These are phyloP conservation scores for Aeoliscus strigatus DNA, from an alignment of 2,797 vertebrate species.

Conservation along the genomic window DNA sequence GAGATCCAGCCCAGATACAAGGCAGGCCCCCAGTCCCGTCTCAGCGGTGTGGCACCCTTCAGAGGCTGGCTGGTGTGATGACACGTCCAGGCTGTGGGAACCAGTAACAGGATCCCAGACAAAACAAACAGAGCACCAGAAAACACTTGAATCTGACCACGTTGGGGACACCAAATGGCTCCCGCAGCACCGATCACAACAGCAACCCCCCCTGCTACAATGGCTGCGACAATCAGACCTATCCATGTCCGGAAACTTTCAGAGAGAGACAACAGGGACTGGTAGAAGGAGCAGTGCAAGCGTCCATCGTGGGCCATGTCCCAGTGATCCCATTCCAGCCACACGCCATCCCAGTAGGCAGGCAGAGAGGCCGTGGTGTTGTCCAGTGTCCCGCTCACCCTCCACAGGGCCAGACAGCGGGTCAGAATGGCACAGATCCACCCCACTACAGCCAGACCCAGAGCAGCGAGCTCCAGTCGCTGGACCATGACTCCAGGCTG, in stretches of 20 bases:
- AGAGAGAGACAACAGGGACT: conserved; percentile 82
- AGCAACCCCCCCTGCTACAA: conserved; percentile 76
- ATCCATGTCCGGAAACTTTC: conserved; percentile 86
- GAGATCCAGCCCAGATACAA: conserved; percentile 89
- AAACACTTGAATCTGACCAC: conserved; percentile 76
- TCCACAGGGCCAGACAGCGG: conserved; percentile 88
- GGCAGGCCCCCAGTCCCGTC: conserved; percentile 81
- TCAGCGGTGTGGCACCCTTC: conserved; percentile 77
- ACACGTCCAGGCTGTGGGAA: conserved; percentile 87
- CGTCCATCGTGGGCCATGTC: conserved; percentile 89
- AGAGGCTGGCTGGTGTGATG: conserved; percentile 81
- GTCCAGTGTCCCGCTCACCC: conserved; percentile 81
- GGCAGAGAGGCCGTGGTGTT: conserved; percentile 86
- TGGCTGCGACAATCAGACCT: conserved; percentile 75
- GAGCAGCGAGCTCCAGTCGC: conserved; percentile 58
- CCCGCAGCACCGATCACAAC: conserved; percentile 70
- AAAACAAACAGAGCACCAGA: conserved; percentile 80
- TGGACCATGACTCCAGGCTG: conserved; percentile 55
- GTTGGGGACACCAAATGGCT: conserved; percentile 70
- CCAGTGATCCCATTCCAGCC: conserved; percentile 92
- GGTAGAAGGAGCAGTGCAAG: conserved; percentile 90
- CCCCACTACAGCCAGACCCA: conserved; percentile 75
- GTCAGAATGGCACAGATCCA: conserved; percentile 85
- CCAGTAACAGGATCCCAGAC: conserved; percentile 77
- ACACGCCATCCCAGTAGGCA: conserved; percentile 93